phyloP scores from a whole-genome alignment of 2,113 vertebrate genomes.

The Psephotus haematonotus region DNA sequence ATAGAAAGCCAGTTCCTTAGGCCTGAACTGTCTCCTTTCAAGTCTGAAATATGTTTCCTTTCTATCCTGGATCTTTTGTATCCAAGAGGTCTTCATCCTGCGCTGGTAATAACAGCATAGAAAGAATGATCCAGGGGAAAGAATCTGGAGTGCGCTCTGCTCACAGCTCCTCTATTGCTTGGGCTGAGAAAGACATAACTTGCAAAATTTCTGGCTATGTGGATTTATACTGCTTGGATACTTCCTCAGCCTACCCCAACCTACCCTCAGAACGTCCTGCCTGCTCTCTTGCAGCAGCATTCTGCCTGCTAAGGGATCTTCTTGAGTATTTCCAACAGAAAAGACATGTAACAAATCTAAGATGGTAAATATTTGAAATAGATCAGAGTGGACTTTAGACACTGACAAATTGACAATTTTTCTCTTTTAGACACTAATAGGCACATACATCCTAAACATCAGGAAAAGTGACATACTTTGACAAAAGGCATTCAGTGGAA shows the following conservation, averaged over 20 bases:
- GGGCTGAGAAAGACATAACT: neutral
- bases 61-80: slow-evolving; percentile 34
- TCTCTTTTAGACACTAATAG: neutral
- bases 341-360: neutral
- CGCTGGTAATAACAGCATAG: neutral
- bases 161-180: neutral
- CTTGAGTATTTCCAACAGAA: neutral
- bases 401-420: neutral
- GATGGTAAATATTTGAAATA: neutral
- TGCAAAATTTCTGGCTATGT: neutral
- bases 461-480: neutral
- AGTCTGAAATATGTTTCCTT: slow-evolving; percentile 55
- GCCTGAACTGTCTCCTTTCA: slow-evolving; percentile 13
- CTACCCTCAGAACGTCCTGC: neutral
- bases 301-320: neutral
- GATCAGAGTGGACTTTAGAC: neutral
- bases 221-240: neutral
- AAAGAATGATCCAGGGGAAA: neutral
- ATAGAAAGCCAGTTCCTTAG: slow-evolving; percentile 46
- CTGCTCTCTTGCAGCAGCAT: neutral
- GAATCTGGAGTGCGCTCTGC: neutral
- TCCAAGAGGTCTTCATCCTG: neutral
- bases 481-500: neutral
- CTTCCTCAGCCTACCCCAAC: neutral
- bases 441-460: neutral